Conservation (phyloP, 2,888 invertebrate species). For the Cotesia congregata region DNA sequence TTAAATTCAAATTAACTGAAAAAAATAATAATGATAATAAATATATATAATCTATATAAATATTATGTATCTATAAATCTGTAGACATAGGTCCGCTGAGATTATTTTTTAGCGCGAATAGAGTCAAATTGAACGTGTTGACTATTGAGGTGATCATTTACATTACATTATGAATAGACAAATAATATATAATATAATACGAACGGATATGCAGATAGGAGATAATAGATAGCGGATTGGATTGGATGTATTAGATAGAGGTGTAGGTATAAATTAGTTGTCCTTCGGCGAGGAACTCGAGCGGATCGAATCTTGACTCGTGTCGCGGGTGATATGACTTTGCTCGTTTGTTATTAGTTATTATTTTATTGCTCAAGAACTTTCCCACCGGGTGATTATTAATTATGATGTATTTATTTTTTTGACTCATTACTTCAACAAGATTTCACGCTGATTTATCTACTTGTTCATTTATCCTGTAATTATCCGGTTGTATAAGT, state of each 20-base stretch:
- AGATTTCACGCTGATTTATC: background rate
- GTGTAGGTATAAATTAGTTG: conserved; percentile 27
- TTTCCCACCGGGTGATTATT: conserved; percentile 19
- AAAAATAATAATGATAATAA: no score
- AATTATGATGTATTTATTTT: background rate
- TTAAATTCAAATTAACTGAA: no score
- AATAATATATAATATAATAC: background rate
- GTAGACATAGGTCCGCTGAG: no score
- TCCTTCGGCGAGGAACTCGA: conserved; percentile 31
- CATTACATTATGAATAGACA: no score
- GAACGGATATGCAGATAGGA: background rate
- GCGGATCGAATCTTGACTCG: conserved; percentile 27
- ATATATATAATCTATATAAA: no score
- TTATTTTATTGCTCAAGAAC: conserved; percentile 11
- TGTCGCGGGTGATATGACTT: background rate
- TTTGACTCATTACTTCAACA: conserved; percentile 27
- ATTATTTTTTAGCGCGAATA: no score
- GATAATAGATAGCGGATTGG: background rate
- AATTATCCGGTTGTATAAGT: background rate
- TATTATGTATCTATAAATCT: no score
- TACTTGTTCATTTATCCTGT: no score
- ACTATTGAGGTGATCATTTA: no score
- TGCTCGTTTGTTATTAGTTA: background rate
- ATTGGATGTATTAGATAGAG: conserved; percentile 1
- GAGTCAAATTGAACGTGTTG: no score